These are phyloP conservation scores for Graphium colonna DNA, from an alignment of 2,888 invertebrate genomes.

Conservation along the genomic window DNA sequence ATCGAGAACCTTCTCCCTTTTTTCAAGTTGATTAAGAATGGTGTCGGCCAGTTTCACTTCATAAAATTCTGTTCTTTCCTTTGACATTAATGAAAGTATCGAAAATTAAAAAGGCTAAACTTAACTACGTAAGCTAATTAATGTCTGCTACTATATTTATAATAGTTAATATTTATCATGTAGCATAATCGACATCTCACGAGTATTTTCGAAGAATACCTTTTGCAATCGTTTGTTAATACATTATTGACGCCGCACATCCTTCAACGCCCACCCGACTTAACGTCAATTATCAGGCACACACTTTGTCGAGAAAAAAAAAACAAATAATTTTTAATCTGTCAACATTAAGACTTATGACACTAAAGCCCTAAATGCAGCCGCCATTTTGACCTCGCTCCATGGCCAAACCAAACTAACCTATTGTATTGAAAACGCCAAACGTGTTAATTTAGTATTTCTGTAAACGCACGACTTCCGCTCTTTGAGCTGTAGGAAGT, in stretches of 20 bases:
- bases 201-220: slow-evolving; percentile 4
- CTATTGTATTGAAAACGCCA: slow-evolving; percentile 57
- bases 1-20: no score
- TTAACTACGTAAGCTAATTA: no score
- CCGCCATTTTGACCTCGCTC: slow-evolving; percentile 62
- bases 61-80: no score
- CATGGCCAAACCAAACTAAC: slow-evolving; percentile 55
- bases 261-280: slow-evolving; percentile 59
- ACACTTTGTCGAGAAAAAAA: slow-evolving; percentile 39
- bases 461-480: slow-evolving; percentile 73
- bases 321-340: slow-evolving; percentile 57
- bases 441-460: slow-evolving; percentile 71
- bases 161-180: no score
- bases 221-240: slow-evolving; percentile 27
- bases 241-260: slow-evolving; percentile 36
- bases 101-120: no score
- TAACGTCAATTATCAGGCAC: slow-evolving; percentile 65
- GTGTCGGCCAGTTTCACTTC: no score
- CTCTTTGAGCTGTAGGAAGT: slow-evolving; percentile 75
- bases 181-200: not conserved
- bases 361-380: slow-evolving; percentile 53
- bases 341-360: slow-evolving; percentile 56
- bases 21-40: no score
- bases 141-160: no score
- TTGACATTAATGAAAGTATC: no score